These are phyloP conservation scores for Montifringilla adamsi DNA, from an alignment of 2,113 vertebrate genomes.

Conservation along the genomic window DNA sequence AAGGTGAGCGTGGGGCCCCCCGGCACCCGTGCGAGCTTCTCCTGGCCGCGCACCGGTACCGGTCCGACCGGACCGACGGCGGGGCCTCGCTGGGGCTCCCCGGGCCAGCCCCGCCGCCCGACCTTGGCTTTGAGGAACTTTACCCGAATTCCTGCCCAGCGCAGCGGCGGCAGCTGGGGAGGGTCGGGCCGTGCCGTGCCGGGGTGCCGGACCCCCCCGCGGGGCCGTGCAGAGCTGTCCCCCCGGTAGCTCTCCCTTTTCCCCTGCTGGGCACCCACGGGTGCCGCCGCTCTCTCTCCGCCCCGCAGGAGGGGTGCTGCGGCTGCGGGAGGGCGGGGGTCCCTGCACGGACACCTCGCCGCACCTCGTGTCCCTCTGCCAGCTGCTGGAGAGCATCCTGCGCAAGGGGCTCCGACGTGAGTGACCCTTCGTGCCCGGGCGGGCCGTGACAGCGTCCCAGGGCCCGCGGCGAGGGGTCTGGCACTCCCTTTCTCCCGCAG, in stretches of 20 bases:
- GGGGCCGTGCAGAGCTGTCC: not conserved
- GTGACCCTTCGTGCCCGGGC: not conserved
- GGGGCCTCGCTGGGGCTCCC: not conserved
- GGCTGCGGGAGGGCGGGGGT: constrained; percentile 62
- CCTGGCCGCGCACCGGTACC: not conserved
- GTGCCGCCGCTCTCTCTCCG: not conserved
- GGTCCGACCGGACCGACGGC: not conserved
- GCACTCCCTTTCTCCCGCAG: constrained; percentile 26
- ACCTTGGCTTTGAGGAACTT: not conserved
- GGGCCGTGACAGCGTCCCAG: not conserved
- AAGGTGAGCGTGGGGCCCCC: constrained; percentile 57
- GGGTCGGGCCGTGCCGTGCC: not conserved
- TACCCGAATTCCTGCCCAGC: not conserved
- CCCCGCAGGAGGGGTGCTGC: constrained; percentile 73
- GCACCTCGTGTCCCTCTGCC: constrained; percentile 78
- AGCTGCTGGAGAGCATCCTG: constrained; percentile 82
- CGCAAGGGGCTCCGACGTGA: constrained; percentile 84
- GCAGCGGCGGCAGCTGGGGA: not conserved
- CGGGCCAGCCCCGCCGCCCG: no score
- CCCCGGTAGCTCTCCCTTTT: not conserved
- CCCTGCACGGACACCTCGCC: constrained; percentile 74
- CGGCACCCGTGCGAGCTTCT: fast-evolving
- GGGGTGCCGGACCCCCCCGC: fast-evolving
- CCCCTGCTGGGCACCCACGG: not conserved
- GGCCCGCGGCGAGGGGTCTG: not conserved